These are phyloP conservation scores for Platanista minor DNA, from an alignment of 2,113 vertebrate species.

Conservation along the genomic window DNA sequence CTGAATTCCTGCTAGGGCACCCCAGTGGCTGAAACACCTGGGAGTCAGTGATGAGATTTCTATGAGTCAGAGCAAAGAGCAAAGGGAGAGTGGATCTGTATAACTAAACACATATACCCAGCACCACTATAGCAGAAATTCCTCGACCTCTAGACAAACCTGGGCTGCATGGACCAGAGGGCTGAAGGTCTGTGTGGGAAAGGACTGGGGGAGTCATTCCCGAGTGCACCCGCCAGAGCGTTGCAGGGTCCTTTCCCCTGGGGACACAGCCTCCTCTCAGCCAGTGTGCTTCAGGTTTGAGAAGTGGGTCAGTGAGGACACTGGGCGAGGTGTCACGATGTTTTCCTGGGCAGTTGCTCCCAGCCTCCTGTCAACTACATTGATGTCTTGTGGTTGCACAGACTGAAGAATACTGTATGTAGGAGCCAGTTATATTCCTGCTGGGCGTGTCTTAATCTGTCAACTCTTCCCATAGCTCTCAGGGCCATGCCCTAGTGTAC, in stretches of 20 bases:
- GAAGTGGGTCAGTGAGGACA: background rate
- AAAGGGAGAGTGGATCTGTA: background rate
- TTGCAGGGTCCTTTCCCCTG: background rate
- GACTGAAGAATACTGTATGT: background rate
- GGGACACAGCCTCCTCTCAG: background rate
- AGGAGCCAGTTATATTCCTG: background rate
- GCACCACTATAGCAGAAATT: too few relatives aligned
- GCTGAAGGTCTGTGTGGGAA: too few relatives aligned
- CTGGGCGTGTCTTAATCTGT: fast-evolving
- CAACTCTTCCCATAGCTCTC: background rate
- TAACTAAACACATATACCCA: background rate
- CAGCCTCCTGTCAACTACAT: background rate
- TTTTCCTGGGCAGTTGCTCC: background rate
- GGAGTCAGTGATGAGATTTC: background rate
- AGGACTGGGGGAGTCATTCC: background rate
- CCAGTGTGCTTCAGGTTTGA: background rate
- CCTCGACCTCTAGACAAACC: too few relatives aligned
- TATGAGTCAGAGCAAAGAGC: background rate
- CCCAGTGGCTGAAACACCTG: background rate
- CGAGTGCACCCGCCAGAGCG: background rate
- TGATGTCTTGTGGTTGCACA: background rate
- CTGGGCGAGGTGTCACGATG: fast-evolving
- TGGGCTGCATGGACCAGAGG: background rate
- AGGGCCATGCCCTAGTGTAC: background rate
- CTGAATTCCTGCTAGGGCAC: background rate